Evolutionary conservation across 1,140 invertebrate species (phyloP), one percentile per base, ranked within the genome.

Genomic region (Pectinophora gossypiella): DNA sequence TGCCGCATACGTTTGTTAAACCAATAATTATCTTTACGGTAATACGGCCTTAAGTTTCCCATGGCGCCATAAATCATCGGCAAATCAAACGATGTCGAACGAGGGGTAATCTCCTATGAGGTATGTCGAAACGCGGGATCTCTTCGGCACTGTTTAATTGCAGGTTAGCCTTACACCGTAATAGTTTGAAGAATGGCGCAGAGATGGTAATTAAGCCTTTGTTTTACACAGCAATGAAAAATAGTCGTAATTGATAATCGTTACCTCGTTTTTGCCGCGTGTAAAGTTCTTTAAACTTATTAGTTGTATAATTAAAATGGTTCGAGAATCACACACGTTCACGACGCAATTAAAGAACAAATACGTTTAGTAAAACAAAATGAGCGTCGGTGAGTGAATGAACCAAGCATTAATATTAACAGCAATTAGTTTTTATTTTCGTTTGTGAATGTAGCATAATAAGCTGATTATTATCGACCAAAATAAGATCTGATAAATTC

Each of bases 21-120:
- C 76, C 75, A 73, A 77, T 72, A 72, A 80, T 83, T 78, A 83
- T 78, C 68, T 75, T 68, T 61, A 72, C 66, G 56, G 68, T 70
- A 72, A 77, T 77, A 77, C 59, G 46, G 48, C 59, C 59, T 65
- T 61, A 61, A 67, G 66, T 71, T 71, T 67, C 58, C 65, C 62
- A 56, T 49, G 53, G 43, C 10, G 54, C 51, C 64, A 76, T 76
- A 72, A 74, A 83, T 79, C 70, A 77, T 68, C 22, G 43, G 54
- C 59, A 77, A 78, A 78, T 74, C 72, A 82, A 73, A 74, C 63
- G 60, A 58, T 64, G 59, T 73, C 59, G 59, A 64, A 70, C 57
- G 44, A 23, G 35, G 19, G 6, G 20, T 44, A 19, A 44, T 44
- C 42, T 66, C 54, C 50, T 60, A 61, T 52, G 47, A 65, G 55